Conservation (phyloP, 2,113 vertebrate species). For the Aramus guarauna region DNA sequence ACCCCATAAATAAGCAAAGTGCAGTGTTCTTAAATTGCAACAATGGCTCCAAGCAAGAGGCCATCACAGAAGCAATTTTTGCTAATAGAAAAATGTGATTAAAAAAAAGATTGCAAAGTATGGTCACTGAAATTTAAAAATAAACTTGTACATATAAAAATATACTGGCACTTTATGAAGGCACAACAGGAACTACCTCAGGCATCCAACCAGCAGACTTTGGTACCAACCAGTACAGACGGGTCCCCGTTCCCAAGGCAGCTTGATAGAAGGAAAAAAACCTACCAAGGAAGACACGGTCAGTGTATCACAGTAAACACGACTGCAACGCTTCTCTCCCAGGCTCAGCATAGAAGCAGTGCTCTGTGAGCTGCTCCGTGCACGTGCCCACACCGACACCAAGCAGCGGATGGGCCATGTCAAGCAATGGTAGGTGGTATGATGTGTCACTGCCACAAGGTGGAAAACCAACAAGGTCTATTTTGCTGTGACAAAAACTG, state of each 20-base stretch:
- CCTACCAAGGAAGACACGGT: not conserved
- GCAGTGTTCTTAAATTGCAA: not conserved
- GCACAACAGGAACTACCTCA: not conserved
- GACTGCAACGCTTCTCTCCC: fast-evolving
- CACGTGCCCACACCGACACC: fast-evolving
- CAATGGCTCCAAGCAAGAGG: not conserved
- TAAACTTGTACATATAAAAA: not conserved
- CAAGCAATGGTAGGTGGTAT: not conserved
- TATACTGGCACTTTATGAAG: not conserved
- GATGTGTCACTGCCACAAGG: not conserved
- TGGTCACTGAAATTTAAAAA: not conserved
- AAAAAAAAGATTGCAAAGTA: not conserved
- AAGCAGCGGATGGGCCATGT: not conserved
- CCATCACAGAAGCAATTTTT: not conserved
- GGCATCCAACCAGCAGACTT: not conserved
- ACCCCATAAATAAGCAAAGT: not conserved
- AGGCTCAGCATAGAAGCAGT: not conserved
- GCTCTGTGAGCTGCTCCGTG: not conserved
- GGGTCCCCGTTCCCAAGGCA: not conserved
- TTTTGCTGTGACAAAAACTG: not conserved
- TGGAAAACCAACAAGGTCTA: not conserved
- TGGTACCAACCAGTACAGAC: not conserved
- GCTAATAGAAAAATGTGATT: not conserved
- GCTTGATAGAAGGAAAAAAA: not conserved
- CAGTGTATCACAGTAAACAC: not conserved